Evolutionary conservation across 2,888 invertebrate genomes (phyloP).

Genomic region (Oscheius sp.): DNA sequence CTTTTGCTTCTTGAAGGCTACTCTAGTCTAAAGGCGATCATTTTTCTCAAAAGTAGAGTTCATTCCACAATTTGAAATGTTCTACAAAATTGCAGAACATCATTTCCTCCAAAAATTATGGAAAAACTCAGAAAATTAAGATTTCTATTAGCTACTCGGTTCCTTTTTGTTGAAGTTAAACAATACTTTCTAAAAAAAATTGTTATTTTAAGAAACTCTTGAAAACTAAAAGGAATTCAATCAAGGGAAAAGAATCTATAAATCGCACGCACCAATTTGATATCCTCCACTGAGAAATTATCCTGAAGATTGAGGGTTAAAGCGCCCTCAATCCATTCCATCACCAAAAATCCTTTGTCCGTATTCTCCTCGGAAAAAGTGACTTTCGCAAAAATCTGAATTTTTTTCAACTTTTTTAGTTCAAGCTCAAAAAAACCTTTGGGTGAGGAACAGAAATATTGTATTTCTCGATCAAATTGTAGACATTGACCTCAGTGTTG

Average conservation of each 20-base stretch:
- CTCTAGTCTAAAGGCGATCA: too few species aligned
- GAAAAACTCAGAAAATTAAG: too few species aligned
- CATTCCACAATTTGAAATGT: too few species aligned
- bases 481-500: conserved; percentile 7
- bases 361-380: conserved; percentile 26
- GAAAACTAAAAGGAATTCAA: too few species aligned
- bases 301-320: conserved; percentile 21
- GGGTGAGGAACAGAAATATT: conserved; percentile 2
- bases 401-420: neutral
- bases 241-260: neutral
- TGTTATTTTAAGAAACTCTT: too few species aligned
- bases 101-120: too few species aligned
- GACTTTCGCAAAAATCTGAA: conserved; percentile 1
- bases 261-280: conserved; percentile 4
- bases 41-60: too few species aligned
- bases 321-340: conserved; percentile 36
- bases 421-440: conserved; percentile 22
- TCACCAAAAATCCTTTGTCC: conserved; percentile 39
- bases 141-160: too few species aligned
- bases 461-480: conserved; percentile 14
- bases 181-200: too few species aligned
- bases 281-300: conserved; percentile 12
- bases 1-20: too few species aligned
- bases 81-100: too few species aligned
- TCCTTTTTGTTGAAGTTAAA: too few species aligned